phyloP scores from a whole-genome alignment of 2,888 invertebrate genomes.

The Prenolepis imparis region DNA sequence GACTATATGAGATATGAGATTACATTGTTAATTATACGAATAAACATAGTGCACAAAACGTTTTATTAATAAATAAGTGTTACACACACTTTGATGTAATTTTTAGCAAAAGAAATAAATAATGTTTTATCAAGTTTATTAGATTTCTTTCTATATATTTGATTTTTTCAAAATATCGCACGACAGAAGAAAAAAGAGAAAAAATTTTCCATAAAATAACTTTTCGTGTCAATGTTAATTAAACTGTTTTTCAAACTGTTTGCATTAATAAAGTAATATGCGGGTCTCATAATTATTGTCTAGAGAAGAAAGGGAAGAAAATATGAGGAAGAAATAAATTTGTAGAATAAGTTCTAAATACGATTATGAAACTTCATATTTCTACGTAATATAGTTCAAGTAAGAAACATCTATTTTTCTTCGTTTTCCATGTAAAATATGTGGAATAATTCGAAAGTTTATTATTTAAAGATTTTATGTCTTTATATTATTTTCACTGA shows the following conservation, averaged over 20 bases:
- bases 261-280: conserved; percentile 20
- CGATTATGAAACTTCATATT: not conserved
- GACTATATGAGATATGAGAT: not conserved
- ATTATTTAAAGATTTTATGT: not conserved
- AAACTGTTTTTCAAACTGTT: not conserved
- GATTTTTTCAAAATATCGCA: not conserved
- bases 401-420: not conserved
- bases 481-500: not conserved
- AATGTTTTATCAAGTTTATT: not conserved
- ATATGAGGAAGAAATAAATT: not conserved
- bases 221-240: not conserved
- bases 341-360: conserved; percentile 2
- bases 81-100: not conserved
- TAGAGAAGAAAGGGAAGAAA: not conserved
- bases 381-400: not conserved
- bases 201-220: not conserved
- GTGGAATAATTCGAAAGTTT: conserved; percentile 8
- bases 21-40: not conserved
- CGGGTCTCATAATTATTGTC: not conserved
- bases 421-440: not conserved
- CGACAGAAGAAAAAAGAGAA: not conserved
- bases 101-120: not conserved
- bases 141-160: not conserved
- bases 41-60: not conserved
- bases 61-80: not conserved